These are phyloP conservation scores for Podilymbus podiceps DNA, from an alignment of 2,113 vertebrate genomes.

Conservation along the genomic window DNA sequence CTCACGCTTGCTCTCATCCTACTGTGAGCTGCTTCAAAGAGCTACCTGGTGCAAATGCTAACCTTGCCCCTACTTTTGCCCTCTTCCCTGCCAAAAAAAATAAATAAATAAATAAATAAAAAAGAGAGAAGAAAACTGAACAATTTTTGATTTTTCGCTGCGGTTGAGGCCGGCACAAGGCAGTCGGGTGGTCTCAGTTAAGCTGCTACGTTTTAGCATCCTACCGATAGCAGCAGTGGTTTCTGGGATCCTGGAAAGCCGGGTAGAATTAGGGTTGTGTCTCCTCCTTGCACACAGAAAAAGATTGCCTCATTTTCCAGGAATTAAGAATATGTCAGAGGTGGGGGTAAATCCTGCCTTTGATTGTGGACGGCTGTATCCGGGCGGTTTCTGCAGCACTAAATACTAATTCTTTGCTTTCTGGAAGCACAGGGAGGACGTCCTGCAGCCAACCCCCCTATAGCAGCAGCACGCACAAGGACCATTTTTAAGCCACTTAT, in stretches of 20 bases:
- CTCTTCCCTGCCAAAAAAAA: neutral
- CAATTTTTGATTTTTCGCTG: neutral
- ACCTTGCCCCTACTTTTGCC: neutral
- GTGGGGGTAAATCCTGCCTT: constrained; percentile 26
- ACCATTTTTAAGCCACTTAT: neutral
- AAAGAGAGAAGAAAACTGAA: neutral
- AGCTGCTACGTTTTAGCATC: neutral
- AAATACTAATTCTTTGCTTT: neutral
- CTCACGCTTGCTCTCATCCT: neutral
- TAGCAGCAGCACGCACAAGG: neutral
- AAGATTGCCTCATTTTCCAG: constrained; percentile 40
- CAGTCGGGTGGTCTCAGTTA: neutral
- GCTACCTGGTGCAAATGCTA: neutral
- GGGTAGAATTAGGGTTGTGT: neutral
- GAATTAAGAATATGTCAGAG: constrained; percentile 27
- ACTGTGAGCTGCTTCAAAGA: neutral
- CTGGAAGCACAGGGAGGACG: neutral
- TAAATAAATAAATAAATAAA: no score
- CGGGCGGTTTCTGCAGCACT: neutral
- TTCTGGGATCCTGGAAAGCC: neutral
- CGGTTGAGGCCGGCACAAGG: neutral
- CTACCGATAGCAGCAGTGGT: neutral
- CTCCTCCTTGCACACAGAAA: neutral
- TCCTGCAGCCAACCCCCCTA: neutral
- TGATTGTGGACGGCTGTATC: neutral